Evolutionary conservation across 2,888 invertebrate genomes (phyloP).

Genomic region (Baronia brevicornis): DNA sequence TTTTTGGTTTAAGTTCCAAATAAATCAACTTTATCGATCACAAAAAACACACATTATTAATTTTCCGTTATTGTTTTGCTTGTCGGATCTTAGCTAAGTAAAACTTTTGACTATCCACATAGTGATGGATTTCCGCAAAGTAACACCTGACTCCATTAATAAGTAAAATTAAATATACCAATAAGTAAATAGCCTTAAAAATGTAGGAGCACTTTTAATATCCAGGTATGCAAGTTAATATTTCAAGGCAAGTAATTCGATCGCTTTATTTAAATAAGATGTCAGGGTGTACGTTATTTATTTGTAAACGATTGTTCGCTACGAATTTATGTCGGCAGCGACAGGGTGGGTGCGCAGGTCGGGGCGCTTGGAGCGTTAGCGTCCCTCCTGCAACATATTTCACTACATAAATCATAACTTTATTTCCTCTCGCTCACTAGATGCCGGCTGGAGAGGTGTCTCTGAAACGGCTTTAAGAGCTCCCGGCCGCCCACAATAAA

Average conservation of each 20-base stretch:
- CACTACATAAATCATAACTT: slow-evolving; percentile 73
- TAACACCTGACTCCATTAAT: too few species aligned
- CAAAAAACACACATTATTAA: too few species aligned
- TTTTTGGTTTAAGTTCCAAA: too few species aligned
- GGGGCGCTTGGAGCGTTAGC: slow-evolving; percentile 39
- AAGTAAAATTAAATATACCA: too few species aligned
- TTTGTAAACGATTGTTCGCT: slow-evolving; percentile 42
- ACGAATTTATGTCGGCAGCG: slow-evolving; percentile 51
- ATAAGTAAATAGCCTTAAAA: too few species aligned
- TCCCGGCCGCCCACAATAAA: slow-evolving; percentile 60
- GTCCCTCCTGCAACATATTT: slow-evolving; percentile 59
- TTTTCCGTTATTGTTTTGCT: too few species aligned
- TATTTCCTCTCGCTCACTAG: slow-evolving; percentile 68
- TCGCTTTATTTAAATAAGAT: slow-evolving; percentile 19
- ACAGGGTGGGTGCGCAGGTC: slow-evolving; percentile 47
- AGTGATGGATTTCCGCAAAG: too few species aligned
- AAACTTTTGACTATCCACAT: too few species aligned
- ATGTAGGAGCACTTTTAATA: too few species aligned
- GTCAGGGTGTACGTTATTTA: slow-evolving; percentile 24
- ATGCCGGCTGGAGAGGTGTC: slow-evolving; percentile 53
- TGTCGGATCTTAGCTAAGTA: too few species aligned
- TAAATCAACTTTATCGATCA: too few species aligned
- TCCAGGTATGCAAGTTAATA: slow-evolving; percentile 2
- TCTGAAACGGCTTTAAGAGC: slow-evolving; percentile 67
- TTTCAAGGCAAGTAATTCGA: slow-evolving; percentile 12